Base-by-base conservation (phyloP, 2,113 vertebrate genomes). In the Chloroceryle aenea region DNA sequence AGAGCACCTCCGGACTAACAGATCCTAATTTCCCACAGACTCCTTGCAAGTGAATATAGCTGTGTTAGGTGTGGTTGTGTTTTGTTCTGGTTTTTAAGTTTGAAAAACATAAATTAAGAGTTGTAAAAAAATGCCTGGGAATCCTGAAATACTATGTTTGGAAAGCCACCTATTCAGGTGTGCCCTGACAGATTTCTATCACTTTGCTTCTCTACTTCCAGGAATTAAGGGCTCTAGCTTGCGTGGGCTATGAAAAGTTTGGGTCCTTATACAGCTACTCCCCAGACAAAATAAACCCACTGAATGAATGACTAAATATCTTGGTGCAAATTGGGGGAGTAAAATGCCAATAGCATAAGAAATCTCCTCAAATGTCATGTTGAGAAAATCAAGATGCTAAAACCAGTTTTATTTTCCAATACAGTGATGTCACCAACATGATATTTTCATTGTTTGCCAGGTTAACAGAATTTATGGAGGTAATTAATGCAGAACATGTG, bases 401-500 rank as follows among this genome's bases (percentile, higher is more conserved):
- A 95, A 66, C 52, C 86, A 85, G 89, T 94, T 96, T 96, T 98
- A 94, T 98, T 97, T 96, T 97, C 96, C 90, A 97, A 90, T 93
- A 59, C 95, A 76, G 83, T 98, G 97, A 98, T 98, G 96, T 98
- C 98, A 98, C 90, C 97, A 97, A 97, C 90, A 97, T 93, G 93
- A 96, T 98, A 97, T 97, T 98, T 97, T 97, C 97, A 95, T 94
- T 98, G 95, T 98, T 98, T 97, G 95, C 97, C 97, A 97, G 98
- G 97, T 98, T 98, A 97, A 96, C 89, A 96, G 97, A 98, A 98
- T 98, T 98, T 98, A 98, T 97, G 96, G 97, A 97, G 85, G 96
- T 97, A 98, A 98, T 98, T 98, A 98, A 98, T 97, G 96, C 62
- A 97, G 95, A 98, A 97, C 98, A 98, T 94, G 97, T 98, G 98